Percentiles rank a stretch among this genome's conserved stretches.
Evolutionary conservation across 1,140 invertebrate genomes (phyloP).

Genomic region (Prorops nasuta): DNA sequence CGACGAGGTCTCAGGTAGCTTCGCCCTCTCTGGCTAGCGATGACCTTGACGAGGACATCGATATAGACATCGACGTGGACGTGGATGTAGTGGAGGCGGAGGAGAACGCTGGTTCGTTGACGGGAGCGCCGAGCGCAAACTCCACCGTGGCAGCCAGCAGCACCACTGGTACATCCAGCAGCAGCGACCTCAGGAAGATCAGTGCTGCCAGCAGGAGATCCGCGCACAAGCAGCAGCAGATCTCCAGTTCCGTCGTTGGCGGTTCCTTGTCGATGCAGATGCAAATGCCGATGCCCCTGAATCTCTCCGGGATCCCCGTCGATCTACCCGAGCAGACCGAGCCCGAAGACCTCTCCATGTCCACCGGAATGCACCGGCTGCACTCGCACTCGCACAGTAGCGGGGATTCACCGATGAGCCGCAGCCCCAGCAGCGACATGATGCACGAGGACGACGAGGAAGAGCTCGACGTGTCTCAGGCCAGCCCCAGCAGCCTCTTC

Average conservation of each 20-base stretch:
- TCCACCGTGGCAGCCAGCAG: too few relatives aligned
- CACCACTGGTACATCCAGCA: not conserved
- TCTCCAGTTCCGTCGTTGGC: constrained; percentile 25
- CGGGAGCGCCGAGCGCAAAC: constrained; percentile 3
- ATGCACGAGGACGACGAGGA: constrained; percentile 40
- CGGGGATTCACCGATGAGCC: constrained; percentile 42
- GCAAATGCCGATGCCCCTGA: constrained; percentile 31
- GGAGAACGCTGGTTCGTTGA: constrained; percentile 6
- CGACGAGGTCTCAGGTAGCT: constrained; percentile 29
- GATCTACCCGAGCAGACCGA: constrained; percentile 80
- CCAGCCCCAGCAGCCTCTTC: constrained; percentile 37
- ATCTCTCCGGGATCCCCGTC: constrained; percentile 42
- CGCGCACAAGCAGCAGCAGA: constrained; percentile 30
- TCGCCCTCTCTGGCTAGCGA: constrained; percentile 49
- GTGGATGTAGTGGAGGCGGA: constrained; percentile 19
- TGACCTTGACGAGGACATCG: constrained; percentile 35
- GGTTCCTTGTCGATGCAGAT: constrained; percentile 1
- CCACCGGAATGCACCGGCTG: constrained; percentile 35
- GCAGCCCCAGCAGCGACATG: constrained; percentile 30
- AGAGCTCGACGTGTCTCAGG: constrained; percentile 33
- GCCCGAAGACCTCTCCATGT: constrained; percentile 80
- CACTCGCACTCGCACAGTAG: constrained; percentile 42
- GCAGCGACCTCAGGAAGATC: not conserved
- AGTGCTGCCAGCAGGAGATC: not conserved
- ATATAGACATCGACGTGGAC: constrained; percentile 32